Percentiles rank a stretch among this genome's conserved stretches.
phyloP scores from a whole-genome alignment of 1,140 invertebrate species.

The Physella acuta region DNA sequence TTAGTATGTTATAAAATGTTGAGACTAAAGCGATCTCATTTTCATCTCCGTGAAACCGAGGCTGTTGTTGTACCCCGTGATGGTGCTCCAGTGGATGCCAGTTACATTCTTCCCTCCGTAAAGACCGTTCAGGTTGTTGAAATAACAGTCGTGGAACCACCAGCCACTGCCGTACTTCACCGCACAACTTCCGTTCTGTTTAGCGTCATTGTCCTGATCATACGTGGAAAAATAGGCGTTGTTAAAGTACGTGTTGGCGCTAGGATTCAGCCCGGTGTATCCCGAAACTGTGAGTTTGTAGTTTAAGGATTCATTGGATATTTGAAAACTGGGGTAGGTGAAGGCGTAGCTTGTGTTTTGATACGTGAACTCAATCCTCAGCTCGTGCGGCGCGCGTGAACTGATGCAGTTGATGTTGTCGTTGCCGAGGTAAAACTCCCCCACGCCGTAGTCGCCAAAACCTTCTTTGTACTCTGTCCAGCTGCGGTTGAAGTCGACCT shows the following conservation, averaged over 20 bases:
- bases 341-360: background rate
- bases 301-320: background rate
- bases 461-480: background rate
- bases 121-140: background rate
- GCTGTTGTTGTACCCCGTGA: too few species aligned
- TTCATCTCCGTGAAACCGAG: too few species aligned
- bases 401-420: background rate
- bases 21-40: too few species aligned
- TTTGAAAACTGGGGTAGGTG: background rate
- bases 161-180: background rate
- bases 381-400: background rate
- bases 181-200: background rate
- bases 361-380: background rate
- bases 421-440: background rate
- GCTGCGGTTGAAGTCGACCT: background rate
- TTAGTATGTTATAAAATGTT: too few species aligned
- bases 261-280: background rate
- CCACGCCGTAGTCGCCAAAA: background rate
- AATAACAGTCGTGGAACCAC: background rate
- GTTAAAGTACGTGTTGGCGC: background rate
- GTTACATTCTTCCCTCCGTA: background rate
- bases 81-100: background rate
- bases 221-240: background rate
- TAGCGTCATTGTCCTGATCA: background rate
- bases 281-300: background rate